Evolutionary conservation across 2,113 vertebrate genomes (phyloP).

Genomic region (Sclerurus mexicanus): DNA sequence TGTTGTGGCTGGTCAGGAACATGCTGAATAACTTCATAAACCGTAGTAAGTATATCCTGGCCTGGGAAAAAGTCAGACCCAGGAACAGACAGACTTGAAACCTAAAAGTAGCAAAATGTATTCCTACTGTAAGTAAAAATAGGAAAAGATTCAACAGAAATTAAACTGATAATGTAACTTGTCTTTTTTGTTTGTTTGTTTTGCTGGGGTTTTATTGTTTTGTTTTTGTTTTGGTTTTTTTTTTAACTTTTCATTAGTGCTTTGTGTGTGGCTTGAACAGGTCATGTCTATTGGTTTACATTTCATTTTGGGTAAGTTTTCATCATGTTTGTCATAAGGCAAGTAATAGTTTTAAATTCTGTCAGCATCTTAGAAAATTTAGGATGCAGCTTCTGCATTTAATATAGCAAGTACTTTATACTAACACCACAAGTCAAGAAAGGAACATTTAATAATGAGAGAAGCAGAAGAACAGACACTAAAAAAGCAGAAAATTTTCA

Average conservation of each 20-base stretch:
- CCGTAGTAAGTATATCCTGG: constrained; percentile 60
- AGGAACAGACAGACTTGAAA: constrained; percentile 39
- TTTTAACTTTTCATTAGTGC: background rate
- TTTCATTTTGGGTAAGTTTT: background rate
- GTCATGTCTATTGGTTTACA: background rate
- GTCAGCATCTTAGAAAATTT: background rate
- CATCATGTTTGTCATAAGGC: background rate
- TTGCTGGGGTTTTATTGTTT: no score
- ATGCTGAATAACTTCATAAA: constrained; percentile 80
- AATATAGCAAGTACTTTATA: background rate
- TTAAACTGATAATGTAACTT: background rate
- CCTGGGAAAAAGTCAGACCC: constrained; percentile 26
- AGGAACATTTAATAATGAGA: background rate
- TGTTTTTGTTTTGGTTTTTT: background rate
- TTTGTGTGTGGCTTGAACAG: background rate
- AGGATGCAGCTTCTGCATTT: background rate
- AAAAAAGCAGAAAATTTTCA: background rate
- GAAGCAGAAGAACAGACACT: background rate
- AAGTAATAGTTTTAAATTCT: background rate
- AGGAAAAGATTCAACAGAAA: background rate
- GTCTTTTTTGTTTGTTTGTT: no score
- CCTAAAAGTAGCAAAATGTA: constrained; percentile 52
- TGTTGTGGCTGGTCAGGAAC: constrained; percentile 66
- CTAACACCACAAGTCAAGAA: background rate
- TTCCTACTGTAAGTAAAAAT: background rate